Evolutionary conservation across 2,113 vertebrate species (phyloP).

Genomic region (Hymenochirus boettgeri): DNA sequence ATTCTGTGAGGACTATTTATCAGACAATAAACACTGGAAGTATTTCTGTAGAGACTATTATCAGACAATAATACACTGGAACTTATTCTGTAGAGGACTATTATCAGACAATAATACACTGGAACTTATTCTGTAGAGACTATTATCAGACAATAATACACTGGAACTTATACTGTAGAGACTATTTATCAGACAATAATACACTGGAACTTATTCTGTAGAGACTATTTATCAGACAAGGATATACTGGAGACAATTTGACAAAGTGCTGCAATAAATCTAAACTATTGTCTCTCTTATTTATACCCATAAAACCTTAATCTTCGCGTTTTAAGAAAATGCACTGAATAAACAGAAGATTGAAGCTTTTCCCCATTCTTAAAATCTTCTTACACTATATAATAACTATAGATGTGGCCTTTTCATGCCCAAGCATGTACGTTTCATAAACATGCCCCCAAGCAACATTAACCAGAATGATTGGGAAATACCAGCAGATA

Average conservation of each 20-base stretch:
- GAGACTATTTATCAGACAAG: background rate
- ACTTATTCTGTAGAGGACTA: too few species aligned
- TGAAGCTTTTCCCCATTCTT: background rate
- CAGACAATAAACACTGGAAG: too few species aligned
- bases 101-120: too few species aligned
- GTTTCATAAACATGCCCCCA: slow-evolving; percentile 12
- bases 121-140: too few species aligned
- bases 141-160: too few species aligned
- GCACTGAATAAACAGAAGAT: background rate
- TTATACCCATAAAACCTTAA: slow-evolving; percentile 3
- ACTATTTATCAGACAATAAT: too few species aligned
- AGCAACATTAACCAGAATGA: slow-evolving; percentile 21
- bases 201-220: too few species aligned
- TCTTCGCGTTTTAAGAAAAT: background rate
- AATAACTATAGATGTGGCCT: slow-evolving; percentile 7
- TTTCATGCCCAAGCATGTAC: slow-evolving; percentile 27
- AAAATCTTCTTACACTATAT: slow-evolving; percentile 4
- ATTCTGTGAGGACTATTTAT: too few species aligned
- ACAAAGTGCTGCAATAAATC: background rate
- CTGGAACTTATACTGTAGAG: too few species aligned
- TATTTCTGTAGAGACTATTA: too few species aligned
- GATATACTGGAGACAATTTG: background rate
- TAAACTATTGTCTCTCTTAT: background rate
- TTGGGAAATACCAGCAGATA: slow-evolving; percentile 20
- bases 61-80: too few species aligned